A percentile compares a stretch with the other conserved stretches of the same genome.
Evolutionary conservation across 2,797 vertebrate species (phyloP).

Genomic region (Sebastes vulpes): DNA sequence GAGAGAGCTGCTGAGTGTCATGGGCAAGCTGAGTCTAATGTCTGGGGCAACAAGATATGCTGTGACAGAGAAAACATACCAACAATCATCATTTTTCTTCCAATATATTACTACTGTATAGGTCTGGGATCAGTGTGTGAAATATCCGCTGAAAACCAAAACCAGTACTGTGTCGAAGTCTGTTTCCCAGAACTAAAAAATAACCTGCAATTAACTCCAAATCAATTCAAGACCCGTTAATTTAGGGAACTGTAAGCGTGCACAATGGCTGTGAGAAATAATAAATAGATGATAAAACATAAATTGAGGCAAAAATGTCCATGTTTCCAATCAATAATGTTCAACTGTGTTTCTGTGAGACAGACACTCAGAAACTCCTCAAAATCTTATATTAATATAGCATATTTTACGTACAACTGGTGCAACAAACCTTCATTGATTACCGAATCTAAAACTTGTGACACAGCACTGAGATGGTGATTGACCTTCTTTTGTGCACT

Average conservation of each 20-base stretch:
- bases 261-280: neutral
- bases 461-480: neutral
- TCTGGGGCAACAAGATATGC: neutral
- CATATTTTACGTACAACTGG: neutral
- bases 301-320: neutral
- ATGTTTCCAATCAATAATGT: neutral
- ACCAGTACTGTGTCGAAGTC: neutral
- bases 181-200: neutral
- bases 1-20: conserved; percentile 4
- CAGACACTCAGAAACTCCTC: neutral
- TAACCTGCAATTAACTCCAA: neutral
- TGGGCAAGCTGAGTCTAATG: neutral
- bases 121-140: neutral
- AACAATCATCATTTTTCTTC: neutral
- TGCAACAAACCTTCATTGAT: neutral
- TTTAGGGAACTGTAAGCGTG: no score
- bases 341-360: neutral
- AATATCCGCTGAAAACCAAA: neutral
- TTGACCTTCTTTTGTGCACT: neutral
- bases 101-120: neutral
- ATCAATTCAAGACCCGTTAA: neutral
- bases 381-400: neutral
- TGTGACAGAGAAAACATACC: neutral
- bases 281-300: neutral
- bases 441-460: no score